Base-by-base conservation (phyloP, 2,888 invertebrate genomes). In the Cenopis cana region DNA sequence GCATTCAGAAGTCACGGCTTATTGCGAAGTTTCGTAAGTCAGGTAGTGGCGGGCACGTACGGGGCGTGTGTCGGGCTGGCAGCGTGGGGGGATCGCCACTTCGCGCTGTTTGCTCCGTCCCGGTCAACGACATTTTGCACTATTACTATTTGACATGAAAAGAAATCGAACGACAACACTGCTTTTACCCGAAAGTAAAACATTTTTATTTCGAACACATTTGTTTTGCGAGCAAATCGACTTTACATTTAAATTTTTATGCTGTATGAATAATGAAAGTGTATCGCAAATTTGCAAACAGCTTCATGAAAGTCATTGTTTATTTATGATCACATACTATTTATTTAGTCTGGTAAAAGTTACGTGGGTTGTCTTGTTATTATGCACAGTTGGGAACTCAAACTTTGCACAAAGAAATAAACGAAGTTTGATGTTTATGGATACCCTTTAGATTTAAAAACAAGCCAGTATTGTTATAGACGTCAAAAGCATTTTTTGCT, bases 121-220 rank as follows among this genome's bases (percentile, higher is more conserved):
- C 87, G 88, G 90, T 89, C 90, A 89, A 89, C 83, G 87, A 89
- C 88, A 85, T 87, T 82, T 80, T 80, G 79, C 81, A 82, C 82
- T 84, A 88, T 86, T 86, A 84, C 87, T 83, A 78, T 86, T 86
- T 86, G 87, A 85, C 88, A 89, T 84, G 88, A 88, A 89, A 86
- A 86, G 83, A 83, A 87, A 82, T 77, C 80, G 78, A 85, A 83
- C 78, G 79, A 84, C 82, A 82, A 79, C 61, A 38, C 65, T 76
- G 68, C 60, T 73, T 64, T 73, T 67, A 69, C 73, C n/a, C n/a
- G n/a, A n/a, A n/a, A 73, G 75, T 65, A 41, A 24, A 59, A 66
- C 70, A 49, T 61, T 61, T 61, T 41, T 29, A 38, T 57, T 41
- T 6, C 9, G 18, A 50, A 52, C 64, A 29, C 14, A 24, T 38